A percentile compares a stretch with the other conserved stretches of the same genome.
Conservation (phyloP, 2,113 vertebrate species). For the Seriola rivoliana region DNA sequence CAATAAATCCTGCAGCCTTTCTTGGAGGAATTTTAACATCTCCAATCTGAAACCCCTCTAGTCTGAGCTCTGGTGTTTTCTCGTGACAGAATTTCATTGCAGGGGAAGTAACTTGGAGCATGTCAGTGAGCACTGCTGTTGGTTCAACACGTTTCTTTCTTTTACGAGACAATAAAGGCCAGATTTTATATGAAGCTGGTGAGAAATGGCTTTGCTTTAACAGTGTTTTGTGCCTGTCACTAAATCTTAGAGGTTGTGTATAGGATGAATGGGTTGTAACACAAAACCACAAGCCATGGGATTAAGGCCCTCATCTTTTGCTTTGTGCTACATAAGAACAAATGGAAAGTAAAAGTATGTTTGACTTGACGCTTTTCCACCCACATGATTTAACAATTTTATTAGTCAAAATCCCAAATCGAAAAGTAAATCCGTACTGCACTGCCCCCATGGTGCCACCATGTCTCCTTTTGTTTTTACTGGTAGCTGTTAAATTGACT, state of each 20-base stretch:
- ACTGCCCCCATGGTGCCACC: neutral
- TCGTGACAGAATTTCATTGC: constrained; percentile 70
- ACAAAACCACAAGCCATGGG: constrained; percentile 77
- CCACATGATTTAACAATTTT: constrained; percentile 57
- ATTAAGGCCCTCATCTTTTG: constrained; percentile 73
- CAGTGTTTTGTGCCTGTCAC: constrained; percentile 82
- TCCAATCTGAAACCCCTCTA: constrained; percentile 50
- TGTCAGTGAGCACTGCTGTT: constrained; percentile 78
- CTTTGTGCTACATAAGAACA: constrained; percentile 66
- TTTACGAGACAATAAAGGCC: constrained; percentile 86
- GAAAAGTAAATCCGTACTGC: constrained; percentile 37
- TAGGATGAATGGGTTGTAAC: constrained; percentile 73
- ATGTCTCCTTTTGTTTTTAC: constrained; percentile 35
- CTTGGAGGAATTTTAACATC: constrained; percentile 65
- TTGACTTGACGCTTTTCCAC: constrained; percentile 61
- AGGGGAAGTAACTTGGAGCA: constrained; percentile 76
- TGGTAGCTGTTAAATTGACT: constrained; percentile 21
- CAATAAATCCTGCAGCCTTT: constrained; percentile 73
- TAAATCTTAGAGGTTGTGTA: constrained; percentile 82
- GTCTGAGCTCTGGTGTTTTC: constrained; percentile 61
- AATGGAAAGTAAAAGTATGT: constrained; percentile 70
- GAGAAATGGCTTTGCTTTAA: constrained; percentile 85
- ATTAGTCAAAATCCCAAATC: constrained; percentile 52
- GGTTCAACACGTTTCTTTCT: constrained; percentile 81
- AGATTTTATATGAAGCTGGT: constrained; percentile 83